phyloP scores from a whole-genome alignment of 2,888 invertebrate species.

The Pocota personata region DNA sequence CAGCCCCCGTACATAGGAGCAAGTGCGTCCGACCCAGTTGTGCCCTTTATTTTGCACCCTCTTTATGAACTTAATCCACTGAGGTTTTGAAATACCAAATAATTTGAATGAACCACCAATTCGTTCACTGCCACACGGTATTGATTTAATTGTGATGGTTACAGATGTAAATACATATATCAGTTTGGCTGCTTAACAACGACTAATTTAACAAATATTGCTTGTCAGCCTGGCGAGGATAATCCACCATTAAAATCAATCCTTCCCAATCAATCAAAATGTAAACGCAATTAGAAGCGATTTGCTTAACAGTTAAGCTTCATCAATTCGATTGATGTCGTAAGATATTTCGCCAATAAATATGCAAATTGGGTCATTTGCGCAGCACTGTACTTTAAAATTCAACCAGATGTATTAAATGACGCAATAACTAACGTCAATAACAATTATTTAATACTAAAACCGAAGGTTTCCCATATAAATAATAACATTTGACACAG shows the following conservation, averaged over 20 bases:
- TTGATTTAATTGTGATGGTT: not conserved
- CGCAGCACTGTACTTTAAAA: not conserved
- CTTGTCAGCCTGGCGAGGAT: not conserved
- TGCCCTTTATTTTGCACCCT: too few species aligned
- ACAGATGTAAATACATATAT: not conserved
- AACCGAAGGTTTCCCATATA: not conserved
- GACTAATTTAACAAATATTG: not conserved
- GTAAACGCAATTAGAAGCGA: constrained; percentile 7
- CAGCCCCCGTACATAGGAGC: too few species aligned
- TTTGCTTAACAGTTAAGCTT: constrained; percentile 1
- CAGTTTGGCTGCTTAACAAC: not conserved
- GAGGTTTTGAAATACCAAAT: too few species aligned
- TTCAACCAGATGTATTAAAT: not conserved
- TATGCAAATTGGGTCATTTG: not conserved
- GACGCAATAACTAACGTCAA: not conserved
- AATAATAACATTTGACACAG: not conserved
- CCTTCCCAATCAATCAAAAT: constrained; percentile 4
- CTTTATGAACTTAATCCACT: too few species aligned
- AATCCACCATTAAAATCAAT: constrained; percentile 11
- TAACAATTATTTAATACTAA: not conserved
- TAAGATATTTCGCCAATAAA: not conserved
- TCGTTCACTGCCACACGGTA: not conserved
- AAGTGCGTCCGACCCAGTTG: too few species aligned
- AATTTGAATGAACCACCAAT: not conserved
- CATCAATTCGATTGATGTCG: constrained; percentile 19